Percentiles rank a stretch among this genome's conserved stretches.
Conservation (phyloP, 2,797 vertebrate species). For the Cyprinella venusta region DNA sequence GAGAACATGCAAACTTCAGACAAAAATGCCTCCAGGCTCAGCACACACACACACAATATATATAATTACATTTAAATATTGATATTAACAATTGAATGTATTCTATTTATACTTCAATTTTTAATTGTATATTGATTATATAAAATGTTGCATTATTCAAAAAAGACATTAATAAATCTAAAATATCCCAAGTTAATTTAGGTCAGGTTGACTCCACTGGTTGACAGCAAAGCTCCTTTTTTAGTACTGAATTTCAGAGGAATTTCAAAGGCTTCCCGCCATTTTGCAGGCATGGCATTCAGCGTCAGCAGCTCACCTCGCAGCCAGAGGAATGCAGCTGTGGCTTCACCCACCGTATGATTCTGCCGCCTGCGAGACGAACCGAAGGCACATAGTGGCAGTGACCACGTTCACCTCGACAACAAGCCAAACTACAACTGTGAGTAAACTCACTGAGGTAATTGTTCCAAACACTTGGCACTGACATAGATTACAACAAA, state of each 20-base stretch:
- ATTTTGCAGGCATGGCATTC: conserved; percentile 1
- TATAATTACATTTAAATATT: background rate
- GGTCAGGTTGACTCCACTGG: no score
- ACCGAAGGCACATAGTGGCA: conserved; percentile 49
- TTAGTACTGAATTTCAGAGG: background rate
- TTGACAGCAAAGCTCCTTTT: background rate
- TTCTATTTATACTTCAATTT: background rate
- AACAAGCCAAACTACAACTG: conserved; percentile 58
- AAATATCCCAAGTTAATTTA: background rate
- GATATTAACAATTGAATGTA: background rate
- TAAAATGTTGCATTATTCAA: background rate
- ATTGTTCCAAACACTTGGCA: conserved; percentile 77
- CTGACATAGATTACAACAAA: conserved; percentile 78
- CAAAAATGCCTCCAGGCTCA: background rate
- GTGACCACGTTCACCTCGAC: conserved; percentile 18
- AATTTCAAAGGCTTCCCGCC: background rate
- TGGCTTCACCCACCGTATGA: conserved; percentile 21
- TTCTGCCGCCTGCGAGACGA: conserved; percentile 46
- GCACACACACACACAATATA: background rate
- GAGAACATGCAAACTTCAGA: background rate
- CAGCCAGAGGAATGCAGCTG: conserved; percentile 52
- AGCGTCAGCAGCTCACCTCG: conserved; percentile 62
- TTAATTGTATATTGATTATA: background rate
- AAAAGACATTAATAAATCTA: background rate
- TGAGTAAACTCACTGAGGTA: conserved; percentile 76